Base-by-base conservation (phyloP, 2,797 vertebrate species). In the Pogoniulus pusillus region DNA sequence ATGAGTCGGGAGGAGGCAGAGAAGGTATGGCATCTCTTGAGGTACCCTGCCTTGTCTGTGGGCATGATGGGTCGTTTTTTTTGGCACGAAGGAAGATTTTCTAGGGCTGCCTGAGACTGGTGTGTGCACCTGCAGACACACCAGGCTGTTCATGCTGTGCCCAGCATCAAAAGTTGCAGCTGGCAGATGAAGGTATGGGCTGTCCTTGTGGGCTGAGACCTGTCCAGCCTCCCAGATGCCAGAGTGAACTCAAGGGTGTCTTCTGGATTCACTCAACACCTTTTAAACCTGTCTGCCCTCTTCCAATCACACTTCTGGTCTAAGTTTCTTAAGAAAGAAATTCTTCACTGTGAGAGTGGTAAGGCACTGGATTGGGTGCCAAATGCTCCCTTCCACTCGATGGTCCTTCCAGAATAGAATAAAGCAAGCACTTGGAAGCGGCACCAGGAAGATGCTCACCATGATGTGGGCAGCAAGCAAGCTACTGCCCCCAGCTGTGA, bases 1-100 rank as follows among this genome's bases (percentile, higher is more conserved):
- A 99, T 99, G 99, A 99, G 99, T 96, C 98, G 98, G 19, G 99
- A 99, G 95, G 99, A 99, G 94, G 99, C 97, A 8, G 98, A 99
- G 97, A 99, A 99, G 99, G 99, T 99, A 98, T 95, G 80, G 41
- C 79, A 32, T 22, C 64, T 45, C 39, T 2, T 2, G 10, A 45
- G 29, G 19, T 55, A 13, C 60, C 37, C 39, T 58, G 65, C 41
- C 41, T 74, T 64, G 62, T 34, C 69, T 72, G 26, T 3, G 7
- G 88, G 41, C 34, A 60, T 5, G 39, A 32, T 47, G 55, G 51
- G 54, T 29, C 59, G 10, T 58, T 62, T 58, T 41, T 41, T 15
- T 27, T 27, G 20, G 47, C 58, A 85, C 37, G 58, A 85, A 20
- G 59, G 43, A 74, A 49, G 43, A 69, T 73, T 43, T 41, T 12